Base-by-base conservation (phyloP, 2,797 vertebrate genomes). In the Halcyon badia region DNA sequence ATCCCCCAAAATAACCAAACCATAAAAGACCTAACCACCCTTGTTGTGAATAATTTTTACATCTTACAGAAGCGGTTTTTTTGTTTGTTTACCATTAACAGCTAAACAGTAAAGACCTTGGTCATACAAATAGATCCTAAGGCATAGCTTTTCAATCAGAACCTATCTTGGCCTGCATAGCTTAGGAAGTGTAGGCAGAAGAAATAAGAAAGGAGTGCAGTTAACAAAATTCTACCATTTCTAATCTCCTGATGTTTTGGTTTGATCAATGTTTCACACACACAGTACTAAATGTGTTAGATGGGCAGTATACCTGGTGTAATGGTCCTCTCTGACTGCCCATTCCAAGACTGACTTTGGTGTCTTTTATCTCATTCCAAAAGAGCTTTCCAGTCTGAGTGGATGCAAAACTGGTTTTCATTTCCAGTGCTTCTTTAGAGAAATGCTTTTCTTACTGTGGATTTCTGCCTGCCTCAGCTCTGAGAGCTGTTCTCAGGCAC, bases 1-100 rank as follows among this genome's bases (percentile, higher is more conserved):
- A 5, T 2, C 11, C 25, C 28, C 20, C 2, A 48, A 41, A 28
- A 28, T 7, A 62, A 37, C 16, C 10, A 72, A 76, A 54, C 2
- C 19, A 19, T 15, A 6, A 2, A 5, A 61, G 66, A 66, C 2
- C 1, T 8, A 58, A 21, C 2, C 7, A 58, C 3, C 4, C 4
- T n/a, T 65, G 10, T 46, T 60, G 12, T 41, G 14, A 83, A 33
- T 31, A 72, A 72, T 28, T 64, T 69, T n/a, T 26, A 2, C 9
- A 6, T 60, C 28, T 48, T 62, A 41, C 14, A 84, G 39, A 83
- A 81, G 20, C 30, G 16, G 3, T 15, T 46, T n/a, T n/a, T 42
- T 35, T 28, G 8, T 52, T 87, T 72, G 1, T 65, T 78, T 72
- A 8, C 11, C 37, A 58, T 79, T 70, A 73, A 58, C 19, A 83